Base-by-base conservation (phyloP, 2,797 vertebrate species). In the Acomys russatus region DNA sequence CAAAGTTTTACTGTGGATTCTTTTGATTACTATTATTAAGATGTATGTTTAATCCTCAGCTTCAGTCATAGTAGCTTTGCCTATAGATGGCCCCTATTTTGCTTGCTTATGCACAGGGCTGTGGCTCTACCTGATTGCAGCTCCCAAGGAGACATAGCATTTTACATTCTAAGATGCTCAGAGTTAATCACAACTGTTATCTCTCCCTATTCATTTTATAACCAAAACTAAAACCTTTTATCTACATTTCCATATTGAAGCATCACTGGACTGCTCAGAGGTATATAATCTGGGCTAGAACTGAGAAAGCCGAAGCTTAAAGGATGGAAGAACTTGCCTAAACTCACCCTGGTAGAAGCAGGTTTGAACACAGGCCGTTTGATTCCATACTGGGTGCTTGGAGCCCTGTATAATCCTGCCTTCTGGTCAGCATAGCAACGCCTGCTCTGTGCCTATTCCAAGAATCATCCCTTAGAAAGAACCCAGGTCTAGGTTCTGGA, bases 401-500 rank as follows among this genome's bases (percentile, higher is more conserved):
- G 0, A 49, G 44, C 23, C 64, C 23, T 85, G 10, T n/a, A 25
- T 61, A 70, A 68, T 70, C 33, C 38, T 64, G 33, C 22, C n/a
- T 80, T 56, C 61, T 5, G 25, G 51, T 77, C 49, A 56, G 59
- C 51, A 68, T 10, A 80, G 78, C 20, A 44, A 95, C 54, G 56
- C 12, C 51, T 85, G 82, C 70, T 44, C 33, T 35, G 71, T 70
- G 38, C 59, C 95, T 76, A 64, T 25, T 90, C 73, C 18, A 90
- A 74, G 54, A 95, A 74, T 88, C 9, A 6, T 78, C 96, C 96
- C 90, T 96, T 88, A 96, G 83, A 94, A 90, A 91, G 92, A 95
- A 93, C 5, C 63, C 49, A 80, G 49, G n/a, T 66, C 76, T 14
- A 93, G 61, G 3, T 92, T 82, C 87, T 18, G n/a, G 22, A 83